Percentiles rank a stretch among this genome's conserved stretches.
phyloP scores from a whole-genome alignment of 2,888 invertebrate genomes.

The Cepaea hortensis region DNA sequence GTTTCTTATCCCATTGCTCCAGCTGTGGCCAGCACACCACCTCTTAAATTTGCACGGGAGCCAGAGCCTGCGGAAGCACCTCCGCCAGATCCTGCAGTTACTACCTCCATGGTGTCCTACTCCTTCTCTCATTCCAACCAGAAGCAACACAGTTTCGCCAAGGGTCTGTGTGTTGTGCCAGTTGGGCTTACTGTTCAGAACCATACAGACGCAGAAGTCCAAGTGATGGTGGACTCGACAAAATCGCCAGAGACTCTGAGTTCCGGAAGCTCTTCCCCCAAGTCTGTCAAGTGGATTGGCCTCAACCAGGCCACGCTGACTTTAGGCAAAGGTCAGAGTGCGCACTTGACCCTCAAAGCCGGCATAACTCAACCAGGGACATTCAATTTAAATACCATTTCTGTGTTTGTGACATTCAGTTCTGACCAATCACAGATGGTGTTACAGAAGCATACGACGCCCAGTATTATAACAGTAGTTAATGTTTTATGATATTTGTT shows the following conservation, averaged over 20 bases:
- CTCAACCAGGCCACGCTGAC: constrained; percentile 68
- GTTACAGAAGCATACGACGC: constrained; percentile 67
- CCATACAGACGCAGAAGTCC: constrained; percentile 61
- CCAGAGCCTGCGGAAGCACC: constrained; percentile 57
- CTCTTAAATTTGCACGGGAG: constrained; percentile 74
- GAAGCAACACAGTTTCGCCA: constrained; percentile 81
- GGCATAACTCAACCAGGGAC: constrained; percentile 73
- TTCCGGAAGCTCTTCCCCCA: constrained; percentile 20
- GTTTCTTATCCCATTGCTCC: constrained; percentile 77
- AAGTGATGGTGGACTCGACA: constrained; percentile 68
- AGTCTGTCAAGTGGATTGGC: constrained; percentile 71
- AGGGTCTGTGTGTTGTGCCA: constrained; percentile 82
- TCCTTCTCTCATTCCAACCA: constrained; percentile 80
- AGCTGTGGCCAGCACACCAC: constrained; percentile 68
- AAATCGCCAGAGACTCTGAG: constrained; percentile 67
- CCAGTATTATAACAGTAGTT: constrained; percentile 58
- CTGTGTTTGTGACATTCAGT: constrained; percentile 69
- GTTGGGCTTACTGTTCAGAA: constrained; percentile 79
- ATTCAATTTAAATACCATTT: constrained; percentile 71
- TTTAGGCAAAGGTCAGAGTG: constrained; percentile 62
- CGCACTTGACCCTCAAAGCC: constrained; percentile 65
- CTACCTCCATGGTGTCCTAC: constrained; percentile 80
- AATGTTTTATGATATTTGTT: constrained; percentile 34
- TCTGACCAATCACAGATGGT: constrained; percentile 68
- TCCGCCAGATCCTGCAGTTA: constrained; percentile 71